Evolutionary conservation across 2,797 vertebrate species (phyloP).

Genomic region (Onychomys arenicola): DNA sequence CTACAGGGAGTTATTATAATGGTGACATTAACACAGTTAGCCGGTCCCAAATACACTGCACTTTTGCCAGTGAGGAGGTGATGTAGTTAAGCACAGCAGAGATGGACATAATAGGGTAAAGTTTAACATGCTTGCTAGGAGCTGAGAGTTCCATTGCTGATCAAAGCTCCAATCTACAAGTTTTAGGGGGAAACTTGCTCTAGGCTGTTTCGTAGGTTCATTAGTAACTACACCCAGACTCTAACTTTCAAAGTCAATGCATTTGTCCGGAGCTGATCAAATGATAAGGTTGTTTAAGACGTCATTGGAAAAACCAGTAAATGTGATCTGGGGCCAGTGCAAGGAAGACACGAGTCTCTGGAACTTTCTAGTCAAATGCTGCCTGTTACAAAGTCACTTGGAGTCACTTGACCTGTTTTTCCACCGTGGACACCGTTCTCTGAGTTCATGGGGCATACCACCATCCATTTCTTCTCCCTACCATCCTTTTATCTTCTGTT

Average conservation of each 20-base stretch:
- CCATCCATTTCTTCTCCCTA: not conserved
- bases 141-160: conserved; percentile 20
- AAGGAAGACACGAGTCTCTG: not conserved
- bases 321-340: not conserved
- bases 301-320: conserved; percentile 63
- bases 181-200: conserved; percentile 67
- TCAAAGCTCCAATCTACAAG: not conserved
- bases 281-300: conserved; percentile 48
- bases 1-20: not conserved
- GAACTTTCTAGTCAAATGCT: conserved; percentile 28
- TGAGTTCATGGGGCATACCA: not conserved
- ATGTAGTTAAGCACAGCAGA: accelerated
- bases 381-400: not conserved
- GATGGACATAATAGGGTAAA: not conserved
- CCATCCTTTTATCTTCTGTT: not conserved
- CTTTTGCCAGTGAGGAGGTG: not conserved
- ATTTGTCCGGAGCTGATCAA: conserved; percentile 57
- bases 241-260: conserved; percentile 51
- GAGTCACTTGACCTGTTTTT: not conserved
- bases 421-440: not conserved
- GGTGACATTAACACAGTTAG: not conserved
- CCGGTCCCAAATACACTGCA: not conserved
- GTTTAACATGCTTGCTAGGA: not conserved
- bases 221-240: not conserved
- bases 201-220: not conserved